phyloP scores from a whole-genome alignment of 1,140 invertebrate genomes.

The Drosophila neocordata region DNA sequence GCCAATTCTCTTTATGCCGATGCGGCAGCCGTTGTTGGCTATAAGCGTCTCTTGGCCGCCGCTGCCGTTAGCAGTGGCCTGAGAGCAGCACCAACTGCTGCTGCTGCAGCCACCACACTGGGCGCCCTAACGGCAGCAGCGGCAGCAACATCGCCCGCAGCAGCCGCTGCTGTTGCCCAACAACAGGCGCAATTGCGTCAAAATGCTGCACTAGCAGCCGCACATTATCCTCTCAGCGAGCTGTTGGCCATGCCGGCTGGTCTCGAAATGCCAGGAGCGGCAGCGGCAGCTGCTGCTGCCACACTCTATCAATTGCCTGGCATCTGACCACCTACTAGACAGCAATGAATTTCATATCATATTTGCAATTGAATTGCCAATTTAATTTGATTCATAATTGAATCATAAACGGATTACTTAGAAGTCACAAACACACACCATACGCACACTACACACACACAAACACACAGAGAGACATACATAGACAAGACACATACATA shows the following conservation, averaged over 20 bases:
- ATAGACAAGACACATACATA: slow-evolving; percentile 34
- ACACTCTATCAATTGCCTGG: slow-evolving; percentile 85
- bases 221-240: slow-evolving; percentile 87
- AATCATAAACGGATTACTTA: background rate
- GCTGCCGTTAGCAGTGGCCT: slow-evolving; percentile 71
- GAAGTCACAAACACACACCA: background rate
- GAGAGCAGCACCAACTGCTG: slow-evolving; percentile 49
- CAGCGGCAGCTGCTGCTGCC: slow-evolving; percentile 80
- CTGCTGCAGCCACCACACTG: slow-evolving; percentile 64
- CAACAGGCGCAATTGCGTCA: slow-evolving; percentile 65
- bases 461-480: slow-evolving; percentile 17
- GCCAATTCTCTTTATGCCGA: slow-evolving; percentile 75
- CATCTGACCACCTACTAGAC: slow-evolving; percentile 87
- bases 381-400: background rate
- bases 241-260: slow-evolving; percentile 87
- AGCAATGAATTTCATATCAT: slow-evolving; percentile 78
- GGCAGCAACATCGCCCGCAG: slow-evolving; percentile 63
- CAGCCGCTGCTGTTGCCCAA: slow-evolving; percentile 60
- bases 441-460: slow-evolving; percentile 30
- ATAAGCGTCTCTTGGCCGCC: slow-evolving; percentile 78
- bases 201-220: slow-evolving; percentile 83
- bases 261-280: slow-evolving; percentile 84
- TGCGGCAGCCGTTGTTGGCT: slow-evolving; percentile 76
- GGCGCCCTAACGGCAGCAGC: slow-evolving; percentile 45
- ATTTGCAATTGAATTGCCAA: background rate